Evolutionary conservation across 2,888 invertebrate species (phyloP).

Genomic region (Camptogramma bilineatum): DNA sequence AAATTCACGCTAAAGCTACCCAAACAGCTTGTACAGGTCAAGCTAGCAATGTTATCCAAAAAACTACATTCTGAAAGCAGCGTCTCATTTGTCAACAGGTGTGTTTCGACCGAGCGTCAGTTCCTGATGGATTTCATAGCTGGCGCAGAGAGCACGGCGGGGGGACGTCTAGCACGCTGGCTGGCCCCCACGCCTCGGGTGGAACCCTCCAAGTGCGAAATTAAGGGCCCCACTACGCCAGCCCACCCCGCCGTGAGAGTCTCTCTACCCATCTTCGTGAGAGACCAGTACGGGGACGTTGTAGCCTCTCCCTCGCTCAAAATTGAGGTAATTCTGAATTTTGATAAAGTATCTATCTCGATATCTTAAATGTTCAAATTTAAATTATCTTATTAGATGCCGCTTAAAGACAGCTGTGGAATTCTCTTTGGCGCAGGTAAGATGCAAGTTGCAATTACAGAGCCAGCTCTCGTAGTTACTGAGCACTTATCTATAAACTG

Average conservation of each 20-base stretch:
- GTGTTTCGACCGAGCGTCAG: slow-evolving; percentile 95
- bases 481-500: no score
- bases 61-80: neutral
- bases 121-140: slow-evolving; percentile 97
- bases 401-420: no score
- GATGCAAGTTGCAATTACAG: no score
- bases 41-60: neutral
- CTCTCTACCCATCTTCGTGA: slow-evolving; percentile 88
- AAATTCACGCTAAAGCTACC: no score
- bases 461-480: no score
- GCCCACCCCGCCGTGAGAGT: slow-evolving; percentile 87
- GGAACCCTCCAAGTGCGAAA: slow-evolving; percentile 94
- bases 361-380: neutral
- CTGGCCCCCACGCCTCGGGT: slow-evolving; percentile 96
- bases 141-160: slow-evolving; percentile 93
- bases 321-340: slow-evolving; percentile 81
- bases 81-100: slow-evolving; percentile 81
- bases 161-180: slow-evolving; percentile 97
- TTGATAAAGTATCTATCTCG: neutral
- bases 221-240: slow-evolving; percentile 89
- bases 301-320: slow-evolving; percentile 94
- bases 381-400: no score
- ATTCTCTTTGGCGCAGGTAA: neutral
- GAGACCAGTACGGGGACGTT: slow-evolving; percentile 96
- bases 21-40: neutral